A percentile compares a stretch with the other conserved stretches of the same genome.
These are phyloP conservation scores for Clarias macrocephalus DNA, from an alignment of 2,113 vertebrate species.

Conservation along the genomic window DNA sequence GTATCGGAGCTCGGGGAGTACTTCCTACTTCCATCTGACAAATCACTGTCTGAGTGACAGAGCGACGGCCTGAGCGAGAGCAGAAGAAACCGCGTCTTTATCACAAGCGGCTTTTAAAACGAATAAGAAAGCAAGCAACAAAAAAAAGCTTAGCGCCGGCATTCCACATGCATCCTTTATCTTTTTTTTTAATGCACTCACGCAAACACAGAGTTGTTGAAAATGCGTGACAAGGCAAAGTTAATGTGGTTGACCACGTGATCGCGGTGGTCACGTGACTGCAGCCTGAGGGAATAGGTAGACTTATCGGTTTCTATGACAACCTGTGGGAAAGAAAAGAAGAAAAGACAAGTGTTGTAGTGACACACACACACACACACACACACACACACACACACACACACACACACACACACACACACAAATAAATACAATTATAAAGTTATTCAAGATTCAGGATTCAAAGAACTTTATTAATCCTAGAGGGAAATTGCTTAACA, in stretches of 20 bases:
- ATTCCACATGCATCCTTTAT: not conserved
- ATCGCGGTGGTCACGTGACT: slow-evolving; percentile 80
- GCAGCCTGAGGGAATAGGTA: slow-evolving; percentile 78
- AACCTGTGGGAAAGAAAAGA: slow-evolving; percentile 68
- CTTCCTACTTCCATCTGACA: slow-evolving; percentile 77
- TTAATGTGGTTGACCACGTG: slow-evolving; percentile 82
- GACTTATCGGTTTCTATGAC: slow-evolving; percentile 88
- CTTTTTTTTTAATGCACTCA: slow-evolving; percentile 63
- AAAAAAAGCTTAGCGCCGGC: not conserved
- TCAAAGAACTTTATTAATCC: no score
- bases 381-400: no score
- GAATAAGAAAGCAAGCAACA: not conserved
- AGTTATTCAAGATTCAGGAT: no score
- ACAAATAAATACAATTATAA: no score
- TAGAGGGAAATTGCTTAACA: no score
- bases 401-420: no score
- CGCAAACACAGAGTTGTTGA: slow-evolving; percentile 85
- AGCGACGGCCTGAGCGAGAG: slow-evolving; percentile 68
- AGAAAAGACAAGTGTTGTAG: not conserved
- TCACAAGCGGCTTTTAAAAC: slow-evolving; percentile 11
- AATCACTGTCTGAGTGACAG: slow-evolving; percentile 79
- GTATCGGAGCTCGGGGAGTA: slow-evolving; percentile 84
- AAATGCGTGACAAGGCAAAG: slow-evolving; percentile 83
- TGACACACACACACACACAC: not conserved
- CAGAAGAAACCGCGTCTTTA: not conserved